Conservation (phyloP, 2,113 vertebrate species). For the Nothocercus nigrocapillus region DNA sequence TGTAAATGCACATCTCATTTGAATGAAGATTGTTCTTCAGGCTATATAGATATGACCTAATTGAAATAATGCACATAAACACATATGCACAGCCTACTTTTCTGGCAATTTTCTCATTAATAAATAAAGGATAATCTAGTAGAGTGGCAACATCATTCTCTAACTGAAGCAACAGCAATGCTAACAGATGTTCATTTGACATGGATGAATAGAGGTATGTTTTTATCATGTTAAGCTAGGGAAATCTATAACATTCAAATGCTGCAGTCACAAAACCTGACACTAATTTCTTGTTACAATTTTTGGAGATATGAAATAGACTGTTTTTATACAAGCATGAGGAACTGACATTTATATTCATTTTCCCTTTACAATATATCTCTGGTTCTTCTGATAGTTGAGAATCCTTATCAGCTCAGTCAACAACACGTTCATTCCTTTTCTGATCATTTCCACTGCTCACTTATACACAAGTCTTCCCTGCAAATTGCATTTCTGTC, state of each 20-base stretch:
- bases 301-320: neutral
- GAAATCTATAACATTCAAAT: slow-evolving; percentile 15
- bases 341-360: neutral
- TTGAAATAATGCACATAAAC: neutral
- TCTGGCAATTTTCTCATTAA: slow-evolving; percentile 13
- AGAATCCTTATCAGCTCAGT: neutral
- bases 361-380: neutral
- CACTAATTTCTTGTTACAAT: neutral
- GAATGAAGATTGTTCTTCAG: neutral
- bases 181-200: slow-evolving; percentile 11
- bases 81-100: neutral
- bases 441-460: neutral
- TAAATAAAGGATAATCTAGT: neutral
- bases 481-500: neutral
- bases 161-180: neutral
- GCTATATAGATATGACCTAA: neutral
- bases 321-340: neutral
- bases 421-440: neutral
- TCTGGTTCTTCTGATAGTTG: neutral
- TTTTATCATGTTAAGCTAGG: neutral
- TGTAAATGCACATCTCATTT: neutral
- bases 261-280: neutral
- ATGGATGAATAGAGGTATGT: neutral
- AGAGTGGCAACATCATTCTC: neutral
- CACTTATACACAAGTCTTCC: neutral